A percentile compares a stretch with the other conserved stretches of the same genome.
Evolutionary conservation across 2,888 invertebrate genomes (phyloP).

Genomic region (Oscheius onirici): DNA sequence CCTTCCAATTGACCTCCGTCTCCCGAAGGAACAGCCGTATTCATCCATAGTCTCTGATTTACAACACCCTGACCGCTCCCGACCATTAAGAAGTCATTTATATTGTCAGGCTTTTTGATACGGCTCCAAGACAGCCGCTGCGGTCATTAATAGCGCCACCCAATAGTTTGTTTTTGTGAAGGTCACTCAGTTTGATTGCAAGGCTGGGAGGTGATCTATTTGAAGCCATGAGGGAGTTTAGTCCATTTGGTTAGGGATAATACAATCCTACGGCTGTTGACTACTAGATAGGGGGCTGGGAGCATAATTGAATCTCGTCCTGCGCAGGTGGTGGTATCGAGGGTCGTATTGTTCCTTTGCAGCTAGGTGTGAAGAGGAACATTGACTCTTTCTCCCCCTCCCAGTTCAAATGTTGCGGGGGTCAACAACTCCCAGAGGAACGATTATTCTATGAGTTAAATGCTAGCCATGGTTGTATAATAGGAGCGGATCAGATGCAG

Average conservation of each 20-base stretch:
- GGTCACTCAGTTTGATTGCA: constrained; percentile 20
- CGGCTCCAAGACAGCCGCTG: not conserved
- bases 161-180: constrained; percentile 12
- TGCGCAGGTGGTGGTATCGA: constrained; percentile 25
- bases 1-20: not conserved
- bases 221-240: too few relatives aligned
- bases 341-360: not conserved
- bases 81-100: constrained; percentile 24
- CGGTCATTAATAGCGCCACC: constrained; percentile 3
- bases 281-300: constrained; percentile 14
- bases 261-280: constrained; percentile 27
- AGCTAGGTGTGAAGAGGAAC: constrained; percentile 10
- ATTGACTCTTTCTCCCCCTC: not conserved
- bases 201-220: too few relatives aligned
- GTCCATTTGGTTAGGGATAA: constrained; percentile 2
- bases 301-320: constrained; percentile 25
- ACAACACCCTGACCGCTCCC: constrained; percentile 4
- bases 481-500: not conserved
- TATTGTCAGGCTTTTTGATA: constrained; percentile 18
- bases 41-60: constrained; percentile 29
- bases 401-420: constrained; percentile 15
- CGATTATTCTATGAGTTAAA: constrained; percentile 29
- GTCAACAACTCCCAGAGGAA: constrained; percentile 22
- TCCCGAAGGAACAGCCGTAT: constrained; percentile 23
- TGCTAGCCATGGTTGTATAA: not conserved